phyloP scores from a whole-genome alignment of 2,113 vertebrate species.

The Bos javanicus region DNA sequence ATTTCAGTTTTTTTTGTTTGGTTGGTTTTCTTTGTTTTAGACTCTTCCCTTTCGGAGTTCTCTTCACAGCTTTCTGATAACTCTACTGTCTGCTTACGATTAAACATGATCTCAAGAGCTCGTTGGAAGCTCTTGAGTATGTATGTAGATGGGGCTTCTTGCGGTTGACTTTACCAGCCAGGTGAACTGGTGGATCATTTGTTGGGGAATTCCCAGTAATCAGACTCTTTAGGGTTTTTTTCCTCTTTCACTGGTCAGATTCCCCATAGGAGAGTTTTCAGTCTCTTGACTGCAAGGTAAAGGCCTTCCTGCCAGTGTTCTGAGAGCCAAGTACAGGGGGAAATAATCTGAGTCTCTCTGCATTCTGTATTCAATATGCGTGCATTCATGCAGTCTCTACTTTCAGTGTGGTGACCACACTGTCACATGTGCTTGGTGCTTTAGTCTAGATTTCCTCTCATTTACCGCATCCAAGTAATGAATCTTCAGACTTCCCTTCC shows the following conservation, averaged over 20 bases:
- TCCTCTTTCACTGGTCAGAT: neutral
- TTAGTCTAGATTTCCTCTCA: neutral
- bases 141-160: neutral
- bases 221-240: neutral
- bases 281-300: neutral
- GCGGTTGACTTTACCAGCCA: neutral
- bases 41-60: neutral
- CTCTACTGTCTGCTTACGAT: neutral
- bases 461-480: neutral
- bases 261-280: neutral
- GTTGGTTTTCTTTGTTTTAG: neutral
- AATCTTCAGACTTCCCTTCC: neutral
- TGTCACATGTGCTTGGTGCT: neutral
- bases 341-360: neutral
- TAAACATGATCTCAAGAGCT: neutral
- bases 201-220: slow-evolving; percentile 24
- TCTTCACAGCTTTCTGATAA: neutral
- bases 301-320: neutral
- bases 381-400: neutral
- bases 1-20: neutral
- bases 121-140: neutral
- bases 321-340: neutral
- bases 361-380: neutral
- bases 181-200: neutral
- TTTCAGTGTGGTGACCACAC: neutral